Conservation (phyloP, 1,140 invertebrate genomes). For the Hyles vespertilio region DNA sequence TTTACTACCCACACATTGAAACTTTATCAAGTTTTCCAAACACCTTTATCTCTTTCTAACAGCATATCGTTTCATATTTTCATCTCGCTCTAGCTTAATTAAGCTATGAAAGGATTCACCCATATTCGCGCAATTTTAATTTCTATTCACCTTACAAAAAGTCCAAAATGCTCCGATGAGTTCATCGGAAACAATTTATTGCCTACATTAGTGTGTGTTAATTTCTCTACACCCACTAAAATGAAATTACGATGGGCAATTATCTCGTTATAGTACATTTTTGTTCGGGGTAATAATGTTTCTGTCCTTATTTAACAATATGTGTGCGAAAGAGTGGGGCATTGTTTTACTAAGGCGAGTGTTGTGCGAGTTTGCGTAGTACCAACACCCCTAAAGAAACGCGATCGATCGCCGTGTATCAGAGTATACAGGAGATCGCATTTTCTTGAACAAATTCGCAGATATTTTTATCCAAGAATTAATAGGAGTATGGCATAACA, state of each 20-base stretch:
- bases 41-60: background rate
- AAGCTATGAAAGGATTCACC: background rate
- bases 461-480: background rate
- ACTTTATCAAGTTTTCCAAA: background rate
- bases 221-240: conserved; percentile 33
- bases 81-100: conserved; percentile 3
- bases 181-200: conserved; percentile 1
- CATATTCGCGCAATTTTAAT: conserved; percentile 5
- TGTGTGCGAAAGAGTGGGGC: background rate
- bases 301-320: background rate
- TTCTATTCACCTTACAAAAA: background rate
- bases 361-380: conserved; percentile 20
- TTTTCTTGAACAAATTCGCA: conserved; percentile 11
- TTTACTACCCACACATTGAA: conserved; percentile 1
- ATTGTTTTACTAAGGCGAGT: conserved; percentile 6
- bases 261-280: background rate
- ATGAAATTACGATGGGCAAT: conserved; percentile 6
- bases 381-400: conserved; percentile 21
- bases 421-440: conserved; percentile 20
- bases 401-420: conserved; percentile 30
- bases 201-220: conserved; percentile 28
- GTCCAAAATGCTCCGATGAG: background rate
- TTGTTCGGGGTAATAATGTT: background rate
- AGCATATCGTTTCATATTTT: background rate
- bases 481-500: too few species aligned